These are phyloP conservation scores for Panagrolaimus sp. DNA, from an alignment of 1,140 invertebrate genomes.

Conservation along the genomic window DNA sequence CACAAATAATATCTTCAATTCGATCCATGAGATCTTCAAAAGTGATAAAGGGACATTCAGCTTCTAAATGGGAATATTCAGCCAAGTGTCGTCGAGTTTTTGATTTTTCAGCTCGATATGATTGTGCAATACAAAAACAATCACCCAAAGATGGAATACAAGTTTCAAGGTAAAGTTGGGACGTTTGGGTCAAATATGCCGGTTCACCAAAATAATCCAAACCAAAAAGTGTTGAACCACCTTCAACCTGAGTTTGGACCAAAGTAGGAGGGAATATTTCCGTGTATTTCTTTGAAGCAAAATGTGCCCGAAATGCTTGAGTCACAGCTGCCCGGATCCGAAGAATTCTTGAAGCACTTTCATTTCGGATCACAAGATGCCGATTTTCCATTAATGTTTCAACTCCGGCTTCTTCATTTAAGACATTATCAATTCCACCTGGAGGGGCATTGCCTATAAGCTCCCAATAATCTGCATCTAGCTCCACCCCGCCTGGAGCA, in stretches of 20 bases:
- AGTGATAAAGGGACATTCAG: constrained; percentile 86
- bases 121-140: constrained; percentile 93
- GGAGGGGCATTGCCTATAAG: constrained; percentile 82
- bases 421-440: constrained; percentile 88
- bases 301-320: constrained; percentile 88
- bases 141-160: constrained; percentile 87
- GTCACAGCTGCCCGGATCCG: constrained; percentile 80
- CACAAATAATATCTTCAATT: constrained; percentile 88
- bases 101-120: constrained; percentile 93
- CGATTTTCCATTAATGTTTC: constrained; percentile 96
- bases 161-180: constrained; percentile 97
- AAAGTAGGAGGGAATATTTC: constrained; percentile 89
- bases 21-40: constrained; percentile 83
- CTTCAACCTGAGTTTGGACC: constrained; percentile 80
- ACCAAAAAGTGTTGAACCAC: constrained; percentile 93
- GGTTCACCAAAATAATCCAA: constrained; percentile 83
- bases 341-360: constrained; percentile 86
- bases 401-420: constrained; percentile 90
- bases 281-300: constrained; percentile 74
- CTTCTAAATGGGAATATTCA: constrained; percentile 95
- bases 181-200: constrained; percentile 93
- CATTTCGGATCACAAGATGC: constrained; percentile 96
- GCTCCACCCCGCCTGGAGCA: constrained; percentile 91
- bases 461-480: constrained; percentile 90
- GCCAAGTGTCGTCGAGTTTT: constrained; percentile 90